A percentile compares a stretch with the other conserved stretches of the same genome.
Conservation (phyloP, 1,140 invertebrate genomes). For the Mactra quadrangularis region DNA sequence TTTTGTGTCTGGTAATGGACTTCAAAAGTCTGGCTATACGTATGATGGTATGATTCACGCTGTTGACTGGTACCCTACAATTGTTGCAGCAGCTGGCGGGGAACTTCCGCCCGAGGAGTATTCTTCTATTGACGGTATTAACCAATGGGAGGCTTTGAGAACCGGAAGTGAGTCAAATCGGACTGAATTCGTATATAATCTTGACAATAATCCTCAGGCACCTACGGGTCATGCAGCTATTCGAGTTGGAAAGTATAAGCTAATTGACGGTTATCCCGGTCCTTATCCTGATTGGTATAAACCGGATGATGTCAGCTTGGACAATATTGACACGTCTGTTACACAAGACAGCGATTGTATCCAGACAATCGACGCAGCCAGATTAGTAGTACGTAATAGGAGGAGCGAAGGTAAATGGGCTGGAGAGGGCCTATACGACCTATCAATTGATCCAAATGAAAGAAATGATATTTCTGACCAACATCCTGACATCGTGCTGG, state of each 20-base stretch:
- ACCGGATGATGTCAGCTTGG: not conserved
- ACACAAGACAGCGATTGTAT: slow-evolving; percentile 2
- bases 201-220: slow-evolving; percentile 46
- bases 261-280: slow-evolving; percentile 36
- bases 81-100: not conserved
- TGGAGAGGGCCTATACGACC: slow-evolving; percentile 46
- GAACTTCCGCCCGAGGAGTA: not conserved
- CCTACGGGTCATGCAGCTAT: slow-evolving; percentile 68
- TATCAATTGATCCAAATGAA: slow-evolving; percentile 63
- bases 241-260: slow-evolving; percentile 46
- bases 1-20: slow-evolving; percentile 66
- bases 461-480: slow-evolving; percentile 52
- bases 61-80: slow-evolving; percentile 36
- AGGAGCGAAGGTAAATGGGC: not conserved
- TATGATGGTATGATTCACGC: slow-evolving; percentile 60
- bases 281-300: slow-evolving; percentile 30
- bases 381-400: not conserved
- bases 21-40: slow-evolving; percentile 60
- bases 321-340: not conserved
- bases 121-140: slow-evolving; percentile 62
- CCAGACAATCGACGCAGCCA: not conserved
- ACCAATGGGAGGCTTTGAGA: slow-evolving; percentile 62
- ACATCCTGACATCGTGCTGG: slow-evolving; percentile 56
- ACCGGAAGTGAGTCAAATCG: slow-evolving; percentile 22
- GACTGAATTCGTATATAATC: slow-evolving; percentile 67